Percentiles rank a stretch among this genome's conserved stretches.
These are phyloP conservation scores for Ectemnius cavifrons DNA, from an alignment of 2,888 invertebrate species.

Conservation along the genomic window DNA sequence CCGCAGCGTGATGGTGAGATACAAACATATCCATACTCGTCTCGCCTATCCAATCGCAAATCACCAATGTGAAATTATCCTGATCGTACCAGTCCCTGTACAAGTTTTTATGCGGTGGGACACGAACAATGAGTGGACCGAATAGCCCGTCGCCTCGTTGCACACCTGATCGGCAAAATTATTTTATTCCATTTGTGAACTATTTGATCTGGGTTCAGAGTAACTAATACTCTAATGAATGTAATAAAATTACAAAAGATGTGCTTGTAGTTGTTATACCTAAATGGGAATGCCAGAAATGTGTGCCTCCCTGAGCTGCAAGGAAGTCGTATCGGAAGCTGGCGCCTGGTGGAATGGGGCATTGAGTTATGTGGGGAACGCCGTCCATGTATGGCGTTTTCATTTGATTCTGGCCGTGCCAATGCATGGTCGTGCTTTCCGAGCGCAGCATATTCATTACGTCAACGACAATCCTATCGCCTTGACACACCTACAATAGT, in stretches of 20 bases:
- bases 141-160: slow-evolving; percentile 92
- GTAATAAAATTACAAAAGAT: no score
- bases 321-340: slow-evolving; percentile 88
- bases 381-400: slow-evolving; percentile 93
- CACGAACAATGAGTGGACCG: slow-evolving; percentile 87
- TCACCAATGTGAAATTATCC: slow-evolving; percentile 88
- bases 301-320: slow-evolving; percentile 88
- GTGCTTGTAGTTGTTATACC: slow-evolving; percentile 69
- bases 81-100: slow-evolving; percentile 87
- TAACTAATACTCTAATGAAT: slow-evolving; percentile 31
- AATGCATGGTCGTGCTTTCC: slow-evolving; percentile 92
- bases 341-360: slow-evolving; percentile 87
- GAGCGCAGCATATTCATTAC: slow-evolving; percentile 88
- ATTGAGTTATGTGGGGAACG: slow-evolving; percentile 91
- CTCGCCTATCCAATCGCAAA: slow-evolving; percentile 91
- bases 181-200: background rate
- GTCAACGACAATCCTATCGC: slow-evolving; percentile 91
- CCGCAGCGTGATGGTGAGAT: slow-evolving; percentile 90
- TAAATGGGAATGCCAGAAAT: slow-evolving; percentile 91
- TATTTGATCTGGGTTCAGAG: background rate
- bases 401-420: slow-evolving; percentile 93
- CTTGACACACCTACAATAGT: slow-evolving; percentile 86
- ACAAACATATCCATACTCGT: slow-evolving; percentile 87
- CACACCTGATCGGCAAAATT: slow-evolving; percentile 81
- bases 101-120: slow-evolving; percentile 82